Base-by-base conservation (phyloP, 2,113 vertebrate genomes). In the Naja naja region DNA sequence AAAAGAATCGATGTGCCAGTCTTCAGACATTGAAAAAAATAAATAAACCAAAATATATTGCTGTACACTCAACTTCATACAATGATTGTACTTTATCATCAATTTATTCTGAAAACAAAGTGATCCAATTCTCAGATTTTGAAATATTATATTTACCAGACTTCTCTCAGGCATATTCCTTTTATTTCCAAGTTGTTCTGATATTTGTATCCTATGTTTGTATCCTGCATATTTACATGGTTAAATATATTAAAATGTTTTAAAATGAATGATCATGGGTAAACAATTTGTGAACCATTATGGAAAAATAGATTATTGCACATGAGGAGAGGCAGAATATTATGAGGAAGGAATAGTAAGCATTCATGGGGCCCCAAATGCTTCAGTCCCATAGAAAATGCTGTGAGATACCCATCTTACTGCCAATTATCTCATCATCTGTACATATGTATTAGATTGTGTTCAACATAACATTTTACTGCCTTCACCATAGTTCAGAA, bases 1-100 rank as follows among this genome's bases (percentile, higher is more conserved):
- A 69, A 93, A 90, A 92, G 89, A 49, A 60, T 49, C 54, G 30
- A 93, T 93, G n/a, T 85, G 23, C 90, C 88, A 86, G 81, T 74
- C 53, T 93, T 89, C 85, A 90, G 54, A 43, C 14, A 16, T 88
- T 93, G 34, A 56, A 88, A 85, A 30, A n/a, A 9, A n/a, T n/a
- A 93, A 60, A 34, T 93, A 85, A 49, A 94, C 11, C n/a, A 85
- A 4, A 25, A 58, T 23, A 47, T 22, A 8, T 47, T 89, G 39
- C 69, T 91, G 91, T 27, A 54, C 49, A 34, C 1, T 81, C 1
- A 45, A 8, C 39, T 87, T 27, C 56, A 69, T 89, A 30, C 43
- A 91, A 0, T 85, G 34, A 20, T 49, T 89, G 23, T 39, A 64
- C 22, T 89, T 91, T 54, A 93, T n/a, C 88, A 69, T n/a, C 27